Evolutionary conservation across 2,888 invertebrate genomes (phyloP).

Genomic region (Rapana venosa): DNA sequence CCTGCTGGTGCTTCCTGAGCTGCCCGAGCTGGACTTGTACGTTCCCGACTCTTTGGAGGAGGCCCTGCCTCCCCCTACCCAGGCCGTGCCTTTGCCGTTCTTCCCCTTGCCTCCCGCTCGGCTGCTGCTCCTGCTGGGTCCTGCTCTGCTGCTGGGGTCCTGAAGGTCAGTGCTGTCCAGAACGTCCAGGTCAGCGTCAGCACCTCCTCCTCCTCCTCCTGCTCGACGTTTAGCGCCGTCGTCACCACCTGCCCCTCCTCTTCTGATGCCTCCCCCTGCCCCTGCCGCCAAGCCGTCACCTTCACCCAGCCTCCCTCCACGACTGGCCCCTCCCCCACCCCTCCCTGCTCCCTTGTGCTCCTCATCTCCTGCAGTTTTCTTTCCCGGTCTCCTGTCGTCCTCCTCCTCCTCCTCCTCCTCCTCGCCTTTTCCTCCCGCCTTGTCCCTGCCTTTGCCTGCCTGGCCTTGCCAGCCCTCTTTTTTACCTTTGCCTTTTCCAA

Average conservation of each 20-base stretch:
- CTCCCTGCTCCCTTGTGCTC: not conserved
- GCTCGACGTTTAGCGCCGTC: not conserved
- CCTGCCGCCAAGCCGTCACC: not conserved
- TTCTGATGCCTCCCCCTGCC: not conserved
- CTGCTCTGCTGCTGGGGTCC: not conserved
- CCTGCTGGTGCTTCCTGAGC: not conserved
- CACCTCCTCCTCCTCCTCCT: not conserved
- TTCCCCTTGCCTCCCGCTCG: not conserved
- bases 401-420: not conserved
- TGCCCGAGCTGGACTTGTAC: not conserved
- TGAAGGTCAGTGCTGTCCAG: not conserved
- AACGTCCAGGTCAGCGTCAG: slow-evolving; percentile 8
- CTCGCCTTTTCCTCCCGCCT: not conserved
- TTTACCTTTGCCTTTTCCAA: not conserved
- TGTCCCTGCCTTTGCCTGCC: not conserved
- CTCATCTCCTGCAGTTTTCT: not conserved
- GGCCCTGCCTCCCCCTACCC: not conserved
- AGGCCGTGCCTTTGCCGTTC: not conserved
- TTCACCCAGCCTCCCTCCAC: not conserved
- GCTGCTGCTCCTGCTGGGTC: not conserved
- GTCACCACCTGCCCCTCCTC: not conserved
- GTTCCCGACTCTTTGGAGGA: not conserved
- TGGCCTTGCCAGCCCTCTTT: not conserved
- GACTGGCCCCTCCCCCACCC: not conserved
- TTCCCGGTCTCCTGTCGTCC: not conserved